Conservation (phyloP, 2,888 invertebrate genomes). For the Pseudanteris insignis region DNA sequence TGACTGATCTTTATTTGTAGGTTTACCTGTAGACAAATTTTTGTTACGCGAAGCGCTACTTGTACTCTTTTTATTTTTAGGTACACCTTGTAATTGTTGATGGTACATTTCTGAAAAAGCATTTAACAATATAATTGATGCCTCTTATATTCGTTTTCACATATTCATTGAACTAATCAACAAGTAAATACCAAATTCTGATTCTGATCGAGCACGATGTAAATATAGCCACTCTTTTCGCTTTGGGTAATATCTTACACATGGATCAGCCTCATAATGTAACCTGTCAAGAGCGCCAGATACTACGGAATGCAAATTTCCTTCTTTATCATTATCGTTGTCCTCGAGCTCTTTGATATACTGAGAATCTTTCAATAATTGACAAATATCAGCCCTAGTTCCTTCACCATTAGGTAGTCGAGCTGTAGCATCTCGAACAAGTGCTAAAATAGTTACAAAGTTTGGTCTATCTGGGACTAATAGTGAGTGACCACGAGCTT, state of each 20-base stretch:
- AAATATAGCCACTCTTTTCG: conserved; percentile 96
- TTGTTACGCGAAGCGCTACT: conserved; percentile 60
- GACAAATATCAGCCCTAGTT: conserved; percentile 89
- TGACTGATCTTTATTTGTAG: conserved; percentile 67
- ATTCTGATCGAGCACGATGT: conserved; percentile 76
- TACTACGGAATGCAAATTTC: conserved; percentile 81
- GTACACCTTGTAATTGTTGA: conserved; percentile 73
- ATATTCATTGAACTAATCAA: conserved; percentile 1
- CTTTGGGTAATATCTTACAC: conserved; percentile 91
- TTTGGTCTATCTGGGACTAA: conserved; percentile 85
- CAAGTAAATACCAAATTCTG: conserved; percentile 69
- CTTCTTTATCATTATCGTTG: conserved; percentile 68
- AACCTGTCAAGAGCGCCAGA: conserved; percentile 91
- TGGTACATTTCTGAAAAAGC: conserved; percentile 71
- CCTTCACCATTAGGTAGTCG: conserved; percentile 94
- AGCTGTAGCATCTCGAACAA: conserved; percentile 94
- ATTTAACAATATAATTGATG: conserved; percentile 6
- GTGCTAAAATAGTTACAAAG: conserved; percentile 87
- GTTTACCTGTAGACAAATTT: conserved; percentile 54
- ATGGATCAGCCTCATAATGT: conserved; percentile 90
- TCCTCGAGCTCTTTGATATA: conserved; percentile 69
- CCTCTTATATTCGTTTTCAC: no score
- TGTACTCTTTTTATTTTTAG: conserved; percentile 69
- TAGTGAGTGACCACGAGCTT: conserved; percentile 85
- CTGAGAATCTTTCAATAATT: conserved; percentile 81